A percentile compares a stretch with the other conserved stretches of the same genome.
These are phyloP conservation scores for Ciconia nigra DNA, from an alignment of 2,797 vertebrate species.

Conservation along the genomic window DNA sequence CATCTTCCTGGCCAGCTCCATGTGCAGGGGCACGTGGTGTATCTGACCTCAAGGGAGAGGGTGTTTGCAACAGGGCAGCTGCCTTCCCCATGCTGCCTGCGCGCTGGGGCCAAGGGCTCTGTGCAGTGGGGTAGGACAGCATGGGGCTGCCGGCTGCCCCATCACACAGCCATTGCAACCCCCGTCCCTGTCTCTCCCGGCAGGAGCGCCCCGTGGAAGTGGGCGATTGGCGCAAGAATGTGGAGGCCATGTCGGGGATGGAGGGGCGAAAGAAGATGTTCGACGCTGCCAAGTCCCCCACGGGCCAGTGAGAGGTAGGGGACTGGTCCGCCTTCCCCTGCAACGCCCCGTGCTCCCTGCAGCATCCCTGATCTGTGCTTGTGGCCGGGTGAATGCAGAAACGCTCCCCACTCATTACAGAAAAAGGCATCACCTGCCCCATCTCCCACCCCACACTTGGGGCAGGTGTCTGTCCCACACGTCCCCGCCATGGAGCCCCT, in stretches of 20 bases:
- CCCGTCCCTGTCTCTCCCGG: not conserved
- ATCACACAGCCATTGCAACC: fast-evolving
- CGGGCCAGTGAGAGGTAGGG: slow-evolving; percentile 82
- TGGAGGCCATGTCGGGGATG: slow-evolving; percentile 97
- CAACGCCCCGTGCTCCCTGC: fast-evolving
- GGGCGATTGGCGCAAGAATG: slow-evolving; percentile 95
- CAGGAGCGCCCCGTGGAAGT: slow-evolving; percentile 93
- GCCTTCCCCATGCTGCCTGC: not conserved
- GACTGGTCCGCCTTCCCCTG: fast-evolving
- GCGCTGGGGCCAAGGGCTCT: fast-evolving
- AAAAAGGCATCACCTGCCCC: not conserved
- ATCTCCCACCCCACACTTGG: not conserved
- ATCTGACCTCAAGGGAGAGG: not conserved
- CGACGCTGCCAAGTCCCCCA: slow-evolving; percentile 87
- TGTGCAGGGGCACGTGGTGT: fast-evolving
- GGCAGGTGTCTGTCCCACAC: fast-evolving
- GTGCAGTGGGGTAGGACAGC: fast-evolving
- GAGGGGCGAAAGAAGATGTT: slow-evolving; percentile 98
- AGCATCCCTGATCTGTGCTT: not conserved
- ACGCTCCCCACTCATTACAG: not conserved
- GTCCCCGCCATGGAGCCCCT: not conserved
- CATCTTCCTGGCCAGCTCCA: not conserved
- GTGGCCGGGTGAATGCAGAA: not conserved
- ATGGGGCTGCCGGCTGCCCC: not conserved
- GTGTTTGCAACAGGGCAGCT: not conserved